Percentiles rank a stretch among this genome's conserved stretches.
These are phyloP conservation scores for Merodon equestris DNA, from an alignment of 2,888 invertebrate species.

Conservation along the genomic window DNA sequence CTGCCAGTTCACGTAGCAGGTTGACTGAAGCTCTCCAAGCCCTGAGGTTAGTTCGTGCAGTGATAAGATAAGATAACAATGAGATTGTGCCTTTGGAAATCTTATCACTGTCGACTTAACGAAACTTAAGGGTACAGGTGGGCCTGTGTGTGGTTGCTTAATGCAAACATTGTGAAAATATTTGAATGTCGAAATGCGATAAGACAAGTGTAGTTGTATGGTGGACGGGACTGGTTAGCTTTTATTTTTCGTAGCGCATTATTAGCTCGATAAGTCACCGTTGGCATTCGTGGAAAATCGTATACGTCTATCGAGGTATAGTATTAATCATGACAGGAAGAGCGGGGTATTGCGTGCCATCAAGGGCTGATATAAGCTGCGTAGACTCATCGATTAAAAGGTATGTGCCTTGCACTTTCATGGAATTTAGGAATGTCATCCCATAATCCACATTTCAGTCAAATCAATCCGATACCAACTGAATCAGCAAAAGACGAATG, in stretches of 20 bases:
- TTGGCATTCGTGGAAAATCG: conserved; percentile 37
- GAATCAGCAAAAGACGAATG: too few relatives aligned
- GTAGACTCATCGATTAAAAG: too few relatives aligned
- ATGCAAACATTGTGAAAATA: conserved; percentile 57
- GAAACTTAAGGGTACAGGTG: conserved; percentile 57
- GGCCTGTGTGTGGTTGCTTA: conserved; percentile 27
- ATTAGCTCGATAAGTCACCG: conserved; percentile 46
- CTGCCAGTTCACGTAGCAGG: conserved; percentile 42
- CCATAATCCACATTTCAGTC: too few relatives aligned
- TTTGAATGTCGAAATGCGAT: conserved; percentile 36
- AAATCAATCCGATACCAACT: too few relatives aligned
- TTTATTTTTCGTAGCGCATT: background rate
- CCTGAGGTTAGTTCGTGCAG: conserved; percentile 20
- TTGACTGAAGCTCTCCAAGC: conserved; percentile 49
- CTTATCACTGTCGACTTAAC: conserved; percentile 54
- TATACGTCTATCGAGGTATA: conserved; percentile 10
- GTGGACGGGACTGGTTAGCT: conserved; percentile 17
- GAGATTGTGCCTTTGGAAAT: conserved; percentile 5
- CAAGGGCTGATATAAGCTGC: conserved; percentile 14
- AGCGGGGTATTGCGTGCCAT: background rate
- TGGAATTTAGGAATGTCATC: too few relatives aligned
- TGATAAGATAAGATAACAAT: conserved; percentile 48
- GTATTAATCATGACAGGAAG: conserved; percentile 49
- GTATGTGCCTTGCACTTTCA: too few relatives aligned
- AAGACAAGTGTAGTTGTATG: conserved; percentile 16